Conservation (phyloP, 1,140 invertebrate genomes). For the Anastrepha obliqua region DNA sequence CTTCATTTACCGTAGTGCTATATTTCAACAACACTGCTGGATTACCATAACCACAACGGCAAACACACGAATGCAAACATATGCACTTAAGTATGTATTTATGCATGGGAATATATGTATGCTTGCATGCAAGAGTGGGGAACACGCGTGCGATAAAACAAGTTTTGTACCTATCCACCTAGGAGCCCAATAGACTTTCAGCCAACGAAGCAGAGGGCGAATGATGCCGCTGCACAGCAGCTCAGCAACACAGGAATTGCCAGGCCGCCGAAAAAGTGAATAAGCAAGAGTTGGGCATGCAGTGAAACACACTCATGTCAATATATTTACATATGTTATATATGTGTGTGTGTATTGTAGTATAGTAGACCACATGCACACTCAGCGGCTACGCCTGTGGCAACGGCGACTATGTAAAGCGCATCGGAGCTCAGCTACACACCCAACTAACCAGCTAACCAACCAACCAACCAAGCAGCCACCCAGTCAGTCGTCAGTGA, state of each 20-base stretch:
- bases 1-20: slow-evolving; percentile 49
- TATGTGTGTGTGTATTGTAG: neutral
- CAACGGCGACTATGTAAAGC: slow-evolving; percentile 7
- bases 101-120: neutral
- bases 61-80: neutral
- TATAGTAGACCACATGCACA: slow-evolving; percentile 8
- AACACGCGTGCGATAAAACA: neutral
- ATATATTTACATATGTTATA: neutral
- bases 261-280: neutral
- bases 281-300: neutral
- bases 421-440: neutral
- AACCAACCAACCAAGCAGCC: neutral
- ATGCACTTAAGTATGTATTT: neutral
- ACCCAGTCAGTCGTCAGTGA: neutral
- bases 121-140: neutral
- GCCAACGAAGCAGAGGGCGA: neutral
- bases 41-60: slow-evolving; percentile 43
- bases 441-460: neutral
- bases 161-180: neutral
- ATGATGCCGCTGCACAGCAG: neutral
- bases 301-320: neutral
- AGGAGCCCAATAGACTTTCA: neutral
- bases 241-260: neutral
- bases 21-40: slow-evolving; percentile 46
- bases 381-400: neutral